Evolutionary conservation across 2,113 vertebrate species (phyloP).

Genomic region (Sebastes schlegelii): DNA sequence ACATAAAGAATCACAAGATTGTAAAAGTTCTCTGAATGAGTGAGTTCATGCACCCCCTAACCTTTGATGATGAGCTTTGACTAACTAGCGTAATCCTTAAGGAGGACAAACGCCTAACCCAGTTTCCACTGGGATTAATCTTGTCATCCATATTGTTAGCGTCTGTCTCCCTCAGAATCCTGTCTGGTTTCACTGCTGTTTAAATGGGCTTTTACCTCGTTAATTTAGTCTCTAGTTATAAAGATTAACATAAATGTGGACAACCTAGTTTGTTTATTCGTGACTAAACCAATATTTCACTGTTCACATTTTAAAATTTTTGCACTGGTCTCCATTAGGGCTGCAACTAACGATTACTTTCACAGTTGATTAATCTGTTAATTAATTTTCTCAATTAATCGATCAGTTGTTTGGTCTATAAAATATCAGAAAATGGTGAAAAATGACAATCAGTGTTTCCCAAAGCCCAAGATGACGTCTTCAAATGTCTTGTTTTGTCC

Average conservation of each 20-base stretch:
- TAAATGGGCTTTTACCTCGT: conserved; percentile 17
- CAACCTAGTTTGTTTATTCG: neutral
- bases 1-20: conserved; percentile 14
- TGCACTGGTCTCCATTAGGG: neutral
- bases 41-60: conserved; percentile 25
- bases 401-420: too few relatives aligned
- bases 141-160: conserved; percentile 52
- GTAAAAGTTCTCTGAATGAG: conserved; percentile 26
- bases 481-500: too few relatives aligned
- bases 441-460: too few relatives aligned
- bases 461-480: too few relatives aligned
- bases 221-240: conserved; percentile 11
- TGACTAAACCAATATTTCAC: conserved; percentile 9
- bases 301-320: neutral
- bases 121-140: conserved; percentile 65
- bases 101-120: conserved; percentile 48
- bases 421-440: too few relatives aligned
- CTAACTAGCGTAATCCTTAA: conserved; percentile 59
- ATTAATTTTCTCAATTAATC: too few relatives aligned
- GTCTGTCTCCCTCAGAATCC: conserved; percentile 38
- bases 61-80: conserved; percentile 58
- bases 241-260: neutral
- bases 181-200: conserved; percentile 18
- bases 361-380: too few relatives aligned
- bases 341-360: too few relatives aligned